A percentile compares a stretch with the other conserved stretches of the same genome.
Evolutionary conservation across 2,888 invertebrate species (phyloP).

Genomic region (Phasia obesa): DNA sequence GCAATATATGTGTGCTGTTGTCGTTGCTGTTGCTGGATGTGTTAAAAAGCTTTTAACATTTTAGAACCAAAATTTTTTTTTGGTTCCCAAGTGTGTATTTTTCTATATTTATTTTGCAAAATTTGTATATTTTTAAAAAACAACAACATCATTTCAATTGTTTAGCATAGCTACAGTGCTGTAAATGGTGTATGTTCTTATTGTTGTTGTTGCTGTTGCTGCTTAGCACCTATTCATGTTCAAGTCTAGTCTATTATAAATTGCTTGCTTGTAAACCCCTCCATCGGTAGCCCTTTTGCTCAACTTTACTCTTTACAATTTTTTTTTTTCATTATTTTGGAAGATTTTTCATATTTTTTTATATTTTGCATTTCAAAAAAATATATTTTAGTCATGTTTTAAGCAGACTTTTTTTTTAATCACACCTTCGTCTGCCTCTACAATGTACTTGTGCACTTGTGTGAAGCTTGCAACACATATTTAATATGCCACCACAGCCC

Average conservation of each 20-base stretch:
- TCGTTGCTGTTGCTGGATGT: slow-evolving; percentile 6
- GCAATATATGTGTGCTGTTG: slow-evolving; percentile 16
- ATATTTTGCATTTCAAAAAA: slow-evolving; percentile 41
- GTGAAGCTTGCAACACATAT: slow-evolving; percentile 36
- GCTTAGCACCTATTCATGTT: slow-evolving; percentile 70
- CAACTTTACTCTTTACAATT: slow-evolving; percentile 8
- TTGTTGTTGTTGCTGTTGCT: slow-evolving; percentile 49
- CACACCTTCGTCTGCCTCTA: slow-evolving; percentile 61
- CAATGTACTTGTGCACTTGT: slow-evolving; percentile 1
- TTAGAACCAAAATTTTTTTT: slow-evolving; percentile 35
- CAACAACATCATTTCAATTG: slow-evolving; percentile 46
- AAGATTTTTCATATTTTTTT: slow-evolving; percentile 51
- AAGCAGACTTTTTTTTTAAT: slow-evolving; percentile 64
- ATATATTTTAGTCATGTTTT: slow-evolving; percentile 57
- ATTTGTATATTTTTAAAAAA: slow-evolving; percentile 34
- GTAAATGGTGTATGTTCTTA: slow-evolving; percentile 37
- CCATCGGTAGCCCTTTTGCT: neutral
- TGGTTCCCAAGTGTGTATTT: slow-evolving; percentile 18
- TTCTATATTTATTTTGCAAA: slow-evolving; percentile 37
- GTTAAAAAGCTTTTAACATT: slow-evolving; percentile 60
- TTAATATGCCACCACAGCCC: slow-evolving; percentile 21
- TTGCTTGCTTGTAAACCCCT: slow-evolving; percentile 25
- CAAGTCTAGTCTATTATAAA: slow-evolving; percentile 68
- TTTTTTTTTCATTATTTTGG: slow-evolving; percentile 57
- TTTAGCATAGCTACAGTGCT: slow-evolving; percentile 42